Evolutionary conservation across 2,888 invertebrate species (phyloP), one percentile per base, ranked within the genome.

Genomic region (Pachliopta kotzebuea): DNA sequence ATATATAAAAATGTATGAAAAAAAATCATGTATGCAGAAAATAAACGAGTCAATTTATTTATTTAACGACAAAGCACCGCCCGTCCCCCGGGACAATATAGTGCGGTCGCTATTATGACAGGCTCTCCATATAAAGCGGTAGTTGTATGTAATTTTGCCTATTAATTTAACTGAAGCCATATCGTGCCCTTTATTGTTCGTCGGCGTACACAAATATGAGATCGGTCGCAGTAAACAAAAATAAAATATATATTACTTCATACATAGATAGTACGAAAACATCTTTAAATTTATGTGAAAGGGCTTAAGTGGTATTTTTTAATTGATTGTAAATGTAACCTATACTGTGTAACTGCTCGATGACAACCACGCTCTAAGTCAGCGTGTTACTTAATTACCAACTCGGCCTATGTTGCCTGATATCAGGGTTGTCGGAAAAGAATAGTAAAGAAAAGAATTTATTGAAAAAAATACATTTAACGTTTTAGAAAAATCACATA

Each of bases 121-220:
- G 64, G 59, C 52, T 26, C 52, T 60, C 53, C 17, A 57, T 60
- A 60, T 53, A 65, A 56, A 56, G 42, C 64, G 56, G 21, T 59
- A 60, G 58, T 58, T 60, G 57, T 55, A 29, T 45, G 53, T 65
- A 65, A 65, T 60, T 59, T 50, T 59, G 60, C 52, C 60, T 60
- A 65, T 65, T 65, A 65, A 65, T 65, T 65, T 53, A 60, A 57
- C 60, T 24, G 54, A 55, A 64, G 24, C 50, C 63, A 24, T 61
- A 61, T 53, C 56, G 53, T 65, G 49, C 49, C 55, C 60, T 60
- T 65, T 63, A 56, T 58, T 57, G 52, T 61, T 18, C 23, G n/a
- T 4, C 8, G 31, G 53, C 24, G 17, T 37, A 64, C 50, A 4
- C 37, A 21, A 37, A 56, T 50, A 23, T 59, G 37, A 31, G 23